Evolutionary conservation across 2,113 vertebrate species (phyloP), one percentile per base, ranked within the genome.

Genomic region (Cebus imitator): DNA sequence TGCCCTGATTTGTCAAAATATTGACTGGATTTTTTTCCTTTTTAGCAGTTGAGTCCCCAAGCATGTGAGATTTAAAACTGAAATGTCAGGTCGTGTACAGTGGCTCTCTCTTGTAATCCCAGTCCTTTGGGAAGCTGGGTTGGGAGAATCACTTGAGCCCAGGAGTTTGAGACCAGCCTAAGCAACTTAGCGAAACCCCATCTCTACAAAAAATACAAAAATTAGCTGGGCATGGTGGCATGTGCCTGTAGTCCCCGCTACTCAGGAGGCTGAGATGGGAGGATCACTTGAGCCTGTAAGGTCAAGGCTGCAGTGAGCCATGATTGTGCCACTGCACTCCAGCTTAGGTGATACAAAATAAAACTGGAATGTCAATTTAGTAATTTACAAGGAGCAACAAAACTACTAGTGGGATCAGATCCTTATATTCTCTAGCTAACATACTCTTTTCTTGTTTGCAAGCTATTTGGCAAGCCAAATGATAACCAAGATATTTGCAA

Each of bases 361-460:
- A 64, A 64, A 37, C n/a, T 88, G 66, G 57, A 91, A 82, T 94
- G 43, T 27, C 66, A 81, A 37, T 48, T 82, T 86, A 92, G 20
- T 87, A 40, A 61, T 92, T 89, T 83, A 55, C 3, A 72, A 92
- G 76, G 52, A 73, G 80, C 90, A 84, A 48, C 40, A 68, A 81
- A 87, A 84, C 43, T 90, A 57, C 4, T n/a, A 66, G 43, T 25
- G 32, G 45, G 5, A 94, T 86, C 57, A 72, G 27, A 89, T 82
- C 50, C 87, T 58, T 73, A 12, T 43, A 45, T 82, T 82, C 52
- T 78, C 20, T 37, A 30, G 89, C 25, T 45, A 81, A 37, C 14
- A 66, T 89, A 73, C 85, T 94, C 83, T 94, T 85, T 97, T 43
- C 78, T 72, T 64, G 55, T 86, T 89, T n/a, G n/a, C 48, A 87